Conservation (phyloP, 2,888 invertebrate genomes). For the Phaedon cochleariae region DNA sequence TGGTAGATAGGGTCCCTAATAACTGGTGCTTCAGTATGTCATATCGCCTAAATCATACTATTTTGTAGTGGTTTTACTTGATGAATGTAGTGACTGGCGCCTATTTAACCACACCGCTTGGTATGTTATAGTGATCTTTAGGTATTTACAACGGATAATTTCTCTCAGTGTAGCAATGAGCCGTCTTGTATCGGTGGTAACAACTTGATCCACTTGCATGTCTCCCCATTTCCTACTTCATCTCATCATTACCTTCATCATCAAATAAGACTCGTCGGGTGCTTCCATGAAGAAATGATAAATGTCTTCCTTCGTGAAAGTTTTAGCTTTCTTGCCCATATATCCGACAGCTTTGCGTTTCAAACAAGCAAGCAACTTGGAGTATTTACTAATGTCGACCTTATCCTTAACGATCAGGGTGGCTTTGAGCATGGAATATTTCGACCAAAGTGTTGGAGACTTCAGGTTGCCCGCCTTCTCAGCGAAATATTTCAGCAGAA, state of each 20-base stretch:
- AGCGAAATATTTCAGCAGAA: constrained; percentile 23
- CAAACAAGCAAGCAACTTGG: background rate
- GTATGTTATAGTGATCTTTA: too few relatives aligned
- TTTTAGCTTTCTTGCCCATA: constrained; percentile 14
- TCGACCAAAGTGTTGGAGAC: constrained; percentile 7
- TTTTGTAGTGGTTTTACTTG: too few relatives aligned
- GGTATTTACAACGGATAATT: too few relatives aligned
- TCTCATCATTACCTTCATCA: constrained; percentile 16
- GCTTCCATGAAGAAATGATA: constrained; percentile 18
- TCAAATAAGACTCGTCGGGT: constrained; percentile 3
- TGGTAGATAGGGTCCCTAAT: too few relatives aligned
- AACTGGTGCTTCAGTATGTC: too few relatives aligned
- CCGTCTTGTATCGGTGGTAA: too few relatives aligned
- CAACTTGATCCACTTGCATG: too few relatives aligned
- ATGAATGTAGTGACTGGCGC: too few relatives aligned
- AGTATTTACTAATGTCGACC: constrained; percentile 13
- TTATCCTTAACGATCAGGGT: constrained; percentile 1
- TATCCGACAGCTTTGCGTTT: constrained; percentile 17
- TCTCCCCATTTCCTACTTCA: too few relatives aligned
- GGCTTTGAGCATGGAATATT: constrained; percentile 21
- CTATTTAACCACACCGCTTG: too few relatives aligned
- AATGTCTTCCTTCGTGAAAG: constrained; percentile 13
- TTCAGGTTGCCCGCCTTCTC: constrained; percentile 22
- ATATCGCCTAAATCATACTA: too few relatives aligned
- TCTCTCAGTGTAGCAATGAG: too few relatives aligned